These are phyloP conservation scores for Apeira syringaria DNA, from an alignment of 2,888 invertebrate genomes.

Conservation along the genomic window DNA sequence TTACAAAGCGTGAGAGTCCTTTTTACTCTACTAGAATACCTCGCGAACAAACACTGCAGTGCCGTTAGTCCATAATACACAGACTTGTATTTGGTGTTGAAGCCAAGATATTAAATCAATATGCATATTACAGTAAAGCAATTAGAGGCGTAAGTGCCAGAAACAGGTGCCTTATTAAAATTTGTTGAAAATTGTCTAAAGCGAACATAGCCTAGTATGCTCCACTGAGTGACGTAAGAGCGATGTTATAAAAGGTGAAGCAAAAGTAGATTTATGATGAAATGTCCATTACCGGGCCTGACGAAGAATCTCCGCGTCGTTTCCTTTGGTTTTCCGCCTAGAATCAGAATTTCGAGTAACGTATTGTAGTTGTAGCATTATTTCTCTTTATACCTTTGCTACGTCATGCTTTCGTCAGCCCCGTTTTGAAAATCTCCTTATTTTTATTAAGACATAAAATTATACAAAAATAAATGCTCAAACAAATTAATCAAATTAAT, in stretches of 20 bases:
- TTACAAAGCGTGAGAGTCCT: too few relatives aligned
- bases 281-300: conserved; percentile 53
- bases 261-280: conserved; percentile 36
- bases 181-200: conserved; percentile 13
- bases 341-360: conserved; percentile 53
- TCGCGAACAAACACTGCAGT: too few relatives aligned
- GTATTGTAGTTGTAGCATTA: conserved; percentile 37
- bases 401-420: conserved; percentile 56
- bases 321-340: conserved; percentile 58
- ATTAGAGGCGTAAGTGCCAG: too few relatives aligned
- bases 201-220: conserved; percentile 18
- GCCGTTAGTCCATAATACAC: too few relatives aligned
- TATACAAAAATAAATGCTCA: background rate
- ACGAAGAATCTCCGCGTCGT: conserved; percentile 56
- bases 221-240: conserved; percentile 26
- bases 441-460: conserved; percentile 20
- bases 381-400: conserved; percentile 37
- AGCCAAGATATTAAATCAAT: too few relatives aligned
- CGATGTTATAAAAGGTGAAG: conserved; percentile 43
- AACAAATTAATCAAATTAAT: background rate
- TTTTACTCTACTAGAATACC: too few relatives aligned
- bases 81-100: too few relatives aligned
- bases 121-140: too few relatives aligned
- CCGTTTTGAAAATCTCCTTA: conserved; percentile 56
- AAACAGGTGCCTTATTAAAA: conserved; percentile 20